phyloP scores from a whole-genome alignment of 2,888 invertebrate genomes.

The Lamellibrachia satsuma region DNA sequence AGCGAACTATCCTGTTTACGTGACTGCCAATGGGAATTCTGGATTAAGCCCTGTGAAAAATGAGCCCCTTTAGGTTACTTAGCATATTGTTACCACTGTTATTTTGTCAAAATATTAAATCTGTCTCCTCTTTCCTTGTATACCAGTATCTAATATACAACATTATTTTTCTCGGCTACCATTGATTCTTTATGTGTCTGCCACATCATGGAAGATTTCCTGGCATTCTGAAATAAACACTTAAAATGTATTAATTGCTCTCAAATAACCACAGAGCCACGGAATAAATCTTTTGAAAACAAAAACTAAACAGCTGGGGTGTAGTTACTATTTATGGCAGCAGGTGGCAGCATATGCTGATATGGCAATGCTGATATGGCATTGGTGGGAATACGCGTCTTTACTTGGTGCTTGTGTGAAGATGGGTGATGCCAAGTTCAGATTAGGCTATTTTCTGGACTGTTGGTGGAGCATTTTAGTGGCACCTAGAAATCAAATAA shows the following conservation, averaged over 20 bases:
- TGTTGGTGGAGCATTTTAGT: background rate
- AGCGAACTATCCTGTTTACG: too few relatives aligned
- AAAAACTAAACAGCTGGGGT: background rate
- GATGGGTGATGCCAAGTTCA: background rate
- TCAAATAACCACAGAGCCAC: background rate
- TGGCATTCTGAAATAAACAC: background rate
- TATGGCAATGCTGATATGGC: background rate
- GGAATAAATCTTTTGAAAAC: background rate
- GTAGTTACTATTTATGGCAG: background rate
- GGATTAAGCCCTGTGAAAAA: too few relatives aligned
- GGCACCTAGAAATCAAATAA: background rate
- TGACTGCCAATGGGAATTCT: too few relatives aligned
- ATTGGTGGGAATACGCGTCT: background rate
- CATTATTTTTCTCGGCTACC: too few relatives aligned
- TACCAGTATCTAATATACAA: too few relatives aligned
- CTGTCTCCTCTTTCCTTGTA: too few relatives aligned
- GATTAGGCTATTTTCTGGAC: background rate
- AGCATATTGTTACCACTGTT: too few relatives aligned
- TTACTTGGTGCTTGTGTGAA: background rate
- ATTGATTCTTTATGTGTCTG: background rate
- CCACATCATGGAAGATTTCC: background rate
- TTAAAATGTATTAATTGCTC: background rate
- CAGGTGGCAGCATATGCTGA: background rate
- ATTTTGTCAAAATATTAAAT: too few relatives aligned
- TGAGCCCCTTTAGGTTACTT: too few relatives aligned